Conservation (phyloP, 2,113 vertebrate genomes). For the Anolis sagrei region DNA sequence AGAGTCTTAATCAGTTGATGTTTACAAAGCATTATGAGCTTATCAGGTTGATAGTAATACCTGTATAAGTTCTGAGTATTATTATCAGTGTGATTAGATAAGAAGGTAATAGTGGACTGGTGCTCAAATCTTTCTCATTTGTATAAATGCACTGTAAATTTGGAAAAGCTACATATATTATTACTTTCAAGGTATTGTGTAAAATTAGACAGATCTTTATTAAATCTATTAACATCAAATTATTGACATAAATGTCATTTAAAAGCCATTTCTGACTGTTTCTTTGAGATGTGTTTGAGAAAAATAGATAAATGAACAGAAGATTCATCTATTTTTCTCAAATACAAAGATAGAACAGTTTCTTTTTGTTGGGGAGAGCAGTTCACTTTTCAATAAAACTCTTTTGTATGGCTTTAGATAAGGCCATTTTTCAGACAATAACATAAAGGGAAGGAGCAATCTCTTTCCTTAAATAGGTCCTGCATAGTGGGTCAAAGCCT, state of each 20-base stretch:
- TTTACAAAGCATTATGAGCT: neutral
- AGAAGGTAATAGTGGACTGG: neutral
- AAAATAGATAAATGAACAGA: neutral
- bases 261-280: neutral
- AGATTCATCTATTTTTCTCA: neutral
- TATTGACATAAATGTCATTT: neutral
- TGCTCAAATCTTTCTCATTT: neutral
- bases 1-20: constrained; percentile 19
- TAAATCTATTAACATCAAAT: too few relatives aligned
- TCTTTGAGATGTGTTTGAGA: neutral
- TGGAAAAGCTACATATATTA: neutral
- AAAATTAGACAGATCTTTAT: neutral
- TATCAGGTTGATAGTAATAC: neutral
- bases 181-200: neutral
- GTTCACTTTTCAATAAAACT: neutral
- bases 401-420: neutral
- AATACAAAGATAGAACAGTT: neutral
- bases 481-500: neutral
- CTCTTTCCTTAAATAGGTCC: neutral
- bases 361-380: neutral
- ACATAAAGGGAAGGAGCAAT: neutral
- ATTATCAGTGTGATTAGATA: neutral
- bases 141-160: neutral
- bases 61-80: neutral
- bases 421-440: neutral